Evolutionary conservation across 1,140 invertebrate genomes (phyloP).

Genomic region (Laupala kohalensis): DNA sequence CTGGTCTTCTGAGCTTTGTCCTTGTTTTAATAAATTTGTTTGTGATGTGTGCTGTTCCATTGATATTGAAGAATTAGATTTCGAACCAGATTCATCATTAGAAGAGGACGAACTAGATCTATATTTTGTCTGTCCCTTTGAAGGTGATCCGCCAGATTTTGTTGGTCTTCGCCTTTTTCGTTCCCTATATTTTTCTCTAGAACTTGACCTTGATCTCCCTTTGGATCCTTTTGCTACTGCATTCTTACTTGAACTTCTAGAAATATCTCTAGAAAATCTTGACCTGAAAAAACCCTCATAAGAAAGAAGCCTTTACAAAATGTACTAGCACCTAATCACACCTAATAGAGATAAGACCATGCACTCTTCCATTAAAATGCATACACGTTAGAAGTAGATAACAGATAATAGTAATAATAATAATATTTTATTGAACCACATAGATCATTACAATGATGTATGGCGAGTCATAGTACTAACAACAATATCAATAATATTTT

Average conservation of each 20-base stretch:
- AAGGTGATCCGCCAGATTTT: slow-evolving; percentile 26
- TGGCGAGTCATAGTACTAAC: too few species aligned
- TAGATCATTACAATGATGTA: not conserved
- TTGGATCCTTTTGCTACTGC: slow-evolving; percentile 24
- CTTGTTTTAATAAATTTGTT: not conserved
- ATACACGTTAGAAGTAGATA: not conserved
- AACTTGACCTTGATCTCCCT: slow-evolving; percentile 26
- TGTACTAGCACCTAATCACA: not conserved
- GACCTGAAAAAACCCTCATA: not conserved
- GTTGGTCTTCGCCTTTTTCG: slow-evolving; percentile 25
- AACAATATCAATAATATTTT: too few species aligned
- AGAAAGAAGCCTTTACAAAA: not conserved
- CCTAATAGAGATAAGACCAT: not conserved
- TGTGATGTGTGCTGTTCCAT: not conserved
- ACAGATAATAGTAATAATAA: too few species aligned
- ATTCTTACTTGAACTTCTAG: slow-evolving; percentile 28
- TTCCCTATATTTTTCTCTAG: slow-evolving; percentile 26
- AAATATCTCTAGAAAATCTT: slow-evolving; percentile 4
- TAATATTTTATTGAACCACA: not conserved
- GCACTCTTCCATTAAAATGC: not conserved
- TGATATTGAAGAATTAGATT: not conserved
- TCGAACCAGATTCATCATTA: slow-evolving; percentile 25
- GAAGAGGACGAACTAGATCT: slow-evolving; percentile 27
- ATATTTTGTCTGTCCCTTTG: slow-evolving; percentile 23
- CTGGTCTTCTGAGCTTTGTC: slow-evolving; percentile 12